phyloP scores from a whole-genome alignment of 2,797 vertebrate species.

The Halcyon chelicuti region DNA sequence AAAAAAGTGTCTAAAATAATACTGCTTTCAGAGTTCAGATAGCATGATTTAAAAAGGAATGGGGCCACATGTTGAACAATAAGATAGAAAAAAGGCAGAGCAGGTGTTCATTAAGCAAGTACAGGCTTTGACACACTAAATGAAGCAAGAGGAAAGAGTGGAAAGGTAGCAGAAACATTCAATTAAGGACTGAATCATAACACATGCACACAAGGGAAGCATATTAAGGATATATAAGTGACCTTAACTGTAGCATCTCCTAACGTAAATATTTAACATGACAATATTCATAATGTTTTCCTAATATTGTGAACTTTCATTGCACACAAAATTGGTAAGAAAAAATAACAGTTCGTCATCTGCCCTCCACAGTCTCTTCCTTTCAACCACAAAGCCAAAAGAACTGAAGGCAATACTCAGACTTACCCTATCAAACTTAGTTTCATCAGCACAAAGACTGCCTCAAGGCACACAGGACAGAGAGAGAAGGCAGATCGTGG shows the following conservation, averaged over 20 bases:
- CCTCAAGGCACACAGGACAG: neutral
- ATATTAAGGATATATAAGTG: neutral
- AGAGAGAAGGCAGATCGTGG: neutral
- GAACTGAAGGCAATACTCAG: neutral
- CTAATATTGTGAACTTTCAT: neutral
- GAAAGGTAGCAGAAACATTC: neutral
- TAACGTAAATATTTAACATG: neutral
- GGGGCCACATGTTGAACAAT: neutral
- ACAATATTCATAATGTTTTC: neutral
- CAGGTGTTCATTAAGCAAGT: neutral
- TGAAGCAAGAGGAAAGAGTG: neutral
- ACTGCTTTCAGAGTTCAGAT: neutral
- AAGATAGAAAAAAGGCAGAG: neutral
- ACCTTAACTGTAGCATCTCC: neutral
- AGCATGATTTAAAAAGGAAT: neutral
- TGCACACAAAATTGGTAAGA: neutral
- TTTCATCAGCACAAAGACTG: neutral
- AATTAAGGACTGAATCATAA: neutral
- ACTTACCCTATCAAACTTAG: neutral
- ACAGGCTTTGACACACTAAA: neutral
- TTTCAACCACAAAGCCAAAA: neutral
- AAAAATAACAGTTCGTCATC: neutral
- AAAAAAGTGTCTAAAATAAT: neutral
- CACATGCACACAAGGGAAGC: fast-evolving
- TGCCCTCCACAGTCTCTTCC: neutral